Base-by-base conservation (phyloP, 2,797 vertebrate species). In the Sebastolobus alascanus region DNA sequence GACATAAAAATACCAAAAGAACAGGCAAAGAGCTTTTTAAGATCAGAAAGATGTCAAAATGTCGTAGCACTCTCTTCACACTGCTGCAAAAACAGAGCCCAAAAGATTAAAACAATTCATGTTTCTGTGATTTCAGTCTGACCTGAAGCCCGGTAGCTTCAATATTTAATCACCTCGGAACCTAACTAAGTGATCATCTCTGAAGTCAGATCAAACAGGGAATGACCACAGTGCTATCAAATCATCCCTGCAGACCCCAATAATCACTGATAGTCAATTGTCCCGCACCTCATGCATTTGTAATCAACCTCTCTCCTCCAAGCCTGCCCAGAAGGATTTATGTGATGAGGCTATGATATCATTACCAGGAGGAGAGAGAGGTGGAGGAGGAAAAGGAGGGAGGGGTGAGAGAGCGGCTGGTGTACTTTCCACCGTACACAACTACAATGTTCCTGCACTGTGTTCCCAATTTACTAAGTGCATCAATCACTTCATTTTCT, bases 401-500 rank as follows among this genome's bases (percentile, higher is more conserved):
- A 56, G 58, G 1, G 4, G 31, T 8, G 60, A 79, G 58, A 7
- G 35, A 37, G 55, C 9, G 5, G 20, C 27, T 75, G 54, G 22
- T 67, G 46, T 73, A 16, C 20, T 56, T 80, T n/a, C 38, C 18
- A 37, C 4, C 33, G 31, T 22, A 55, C 20, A 2, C 52, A 69
- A 3, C 54, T 3, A 6, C 72, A 31, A 2, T 75, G 68, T 84
- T 80, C 80, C 84, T 79, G 67, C 22, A 13, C 68, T 35, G n/a
- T 74, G 87, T 87, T 87, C 73, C 79, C 87, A 86, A 89, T 90
- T 61, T 73, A 50, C 84, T 89, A 74, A 91, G 83, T 86, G 92
- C 87, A 92, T 90, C 71, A 75, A 73, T 92, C 90, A 79, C 83
- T 82, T 84, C 56, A 76, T 87, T 79, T 50, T 38, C 59, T 56